A percentile compares a stretch with the other conserved stretches of the same genome.
phyloP scores from a whole-genome alignment of 2,888 invertebrate genomes.

The Scaptomyza polygonia region DNA sequence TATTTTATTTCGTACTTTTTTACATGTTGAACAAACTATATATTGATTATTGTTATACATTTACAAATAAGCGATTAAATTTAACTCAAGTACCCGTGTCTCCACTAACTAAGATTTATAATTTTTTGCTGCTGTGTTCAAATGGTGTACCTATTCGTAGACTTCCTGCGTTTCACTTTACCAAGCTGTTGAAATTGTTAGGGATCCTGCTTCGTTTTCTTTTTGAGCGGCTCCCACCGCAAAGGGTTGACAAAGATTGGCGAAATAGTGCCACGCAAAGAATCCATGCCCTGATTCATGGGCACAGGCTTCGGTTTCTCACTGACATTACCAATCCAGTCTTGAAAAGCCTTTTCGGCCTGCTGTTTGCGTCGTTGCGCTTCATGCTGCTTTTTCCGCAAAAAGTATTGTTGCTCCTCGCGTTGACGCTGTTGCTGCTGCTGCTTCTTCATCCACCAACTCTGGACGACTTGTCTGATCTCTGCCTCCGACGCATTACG shows the following conservation, averaged over 20 bases:
- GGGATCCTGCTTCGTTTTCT: not conserved
- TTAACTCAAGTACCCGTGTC: not conserved
- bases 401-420: conserved; percentile 51
- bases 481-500: conserved; percentile 41
- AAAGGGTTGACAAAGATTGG: conserved; percentile 81
- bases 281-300: conserved; percentile 81
- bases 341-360: conserved; percentile 74
- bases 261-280: conserved; percentile 82
- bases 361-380: conserved; percentile 62
- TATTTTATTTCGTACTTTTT: no score
- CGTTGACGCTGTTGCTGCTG: conserved; percentile 71
- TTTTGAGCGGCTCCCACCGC: conserved; percentile 68
- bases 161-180: not conserved
- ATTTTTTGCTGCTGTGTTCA: not conserved
- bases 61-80: not conserved
- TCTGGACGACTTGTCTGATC: conserved; percentile 49
- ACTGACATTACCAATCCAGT: conserved; percentile 78
- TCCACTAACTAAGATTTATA: not conserved
- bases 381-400: conserved; percentile 32
- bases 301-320: conserved; percentile 83
- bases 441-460: conserved; percentile 58
- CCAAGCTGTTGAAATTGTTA: not conserved
- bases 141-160: not conserved
- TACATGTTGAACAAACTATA: not conserved
- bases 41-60: no score